Conservation (phyloP, 1,140 invertebrate genomes). For the Psilanteris sp. region DNA sequence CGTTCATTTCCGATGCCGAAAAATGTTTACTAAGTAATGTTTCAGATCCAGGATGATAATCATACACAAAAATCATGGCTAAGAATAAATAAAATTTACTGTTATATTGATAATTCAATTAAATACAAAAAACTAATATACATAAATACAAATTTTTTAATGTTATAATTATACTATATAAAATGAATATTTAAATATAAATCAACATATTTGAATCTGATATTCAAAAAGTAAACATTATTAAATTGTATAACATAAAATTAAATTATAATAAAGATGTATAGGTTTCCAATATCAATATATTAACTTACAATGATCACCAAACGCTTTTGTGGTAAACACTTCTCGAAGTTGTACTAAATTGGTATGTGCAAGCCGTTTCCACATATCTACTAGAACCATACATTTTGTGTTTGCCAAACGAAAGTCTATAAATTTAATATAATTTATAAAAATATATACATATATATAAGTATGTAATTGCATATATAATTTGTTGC, state of each 20-base stretch:
- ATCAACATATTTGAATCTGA: too few relatives aligned
- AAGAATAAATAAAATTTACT: conserved; percentile 67
- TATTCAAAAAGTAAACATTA: too few relatives aligned
- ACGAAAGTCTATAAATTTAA: conserved; percentile 83
- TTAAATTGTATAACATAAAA: too few relatives aligned
- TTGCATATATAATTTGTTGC: too few relatives aligned
- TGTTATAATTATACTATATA: too few relatives aligned
- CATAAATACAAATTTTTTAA: too few relatives aligned
- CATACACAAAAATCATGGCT: conserved; percentile 98
- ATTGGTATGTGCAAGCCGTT: conserved; percentile 95
- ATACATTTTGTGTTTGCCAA: conserved; percentile 92
- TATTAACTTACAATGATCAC: conserved; percentile 94
- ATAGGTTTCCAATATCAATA: too few relatives aligned
- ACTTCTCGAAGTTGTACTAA: conserved; percentile 94
- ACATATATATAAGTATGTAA: neutral
- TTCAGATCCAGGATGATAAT: conserved; percentile 94
- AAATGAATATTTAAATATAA: too few relatives aligned
- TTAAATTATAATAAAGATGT: too few relatives aligned
- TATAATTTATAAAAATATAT: neutral
- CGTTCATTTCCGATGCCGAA: conserved; percentile 84
- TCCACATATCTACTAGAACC: conserved; percentile 94
- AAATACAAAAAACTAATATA: too few relatives aligned
- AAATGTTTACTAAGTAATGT: conserved; percentile 94
- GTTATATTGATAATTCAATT: too few relatives aligned
- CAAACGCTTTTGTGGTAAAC: conserved; percentile 97